Evolutionary conservation across 1,140 invertebrate genomes (phyloP).

Genomic region (Caenorhabditis inopinata): DNA sequence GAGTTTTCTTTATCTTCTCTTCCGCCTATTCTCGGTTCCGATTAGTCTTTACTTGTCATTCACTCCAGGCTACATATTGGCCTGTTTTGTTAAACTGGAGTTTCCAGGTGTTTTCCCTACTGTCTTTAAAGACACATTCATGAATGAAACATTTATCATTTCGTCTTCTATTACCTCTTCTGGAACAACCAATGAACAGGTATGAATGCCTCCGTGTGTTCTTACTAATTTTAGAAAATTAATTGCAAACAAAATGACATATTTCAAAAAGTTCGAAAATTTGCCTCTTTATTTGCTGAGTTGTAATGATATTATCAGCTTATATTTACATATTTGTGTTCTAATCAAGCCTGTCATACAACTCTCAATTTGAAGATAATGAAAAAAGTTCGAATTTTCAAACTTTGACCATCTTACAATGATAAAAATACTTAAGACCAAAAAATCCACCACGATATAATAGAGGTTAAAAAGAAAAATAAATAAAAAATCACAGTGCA

Average conservation of each 20-base stretch:
- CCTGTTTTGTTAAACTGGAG: slow-evolving; percentile 3
- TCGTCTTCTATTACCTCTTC: slow-evolving; percentile 3
- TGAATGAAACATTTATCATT: slow-evolving; percentile 30
- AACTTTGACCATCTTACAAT: neutral
- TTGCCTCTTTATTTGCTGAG: neutral
- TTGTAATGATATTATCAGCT: neutral
- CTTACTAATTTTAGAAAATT: neutral
- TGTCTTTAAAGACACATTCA: slow-evolving; percentile 29
- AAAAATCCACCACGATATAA: no score
- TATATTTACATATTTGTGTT: neutral
- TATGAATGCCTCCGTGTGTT: neutral
- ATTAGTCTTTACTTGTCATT: neutral
- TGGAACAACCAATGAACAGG: neutral
- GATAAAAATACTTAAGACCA: no score
- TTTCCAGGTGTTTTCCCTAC: slow-evolving; percentile 25
- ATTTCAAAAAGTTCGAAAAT: neutral
- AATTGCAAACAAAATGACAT: neutral
- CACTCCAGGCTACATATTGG: neutral
- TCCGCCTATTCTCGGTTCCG: neutral
- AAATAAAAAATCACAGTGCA: no score
- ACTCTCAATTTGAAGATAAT: neutral
- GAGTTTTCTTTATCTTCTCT: neutral
- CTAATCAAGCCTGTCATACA: neutral
- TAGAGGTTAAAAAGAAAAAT: no score
- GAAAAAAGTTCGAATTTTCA: neutral